Base-by-base conservation (phyloP, 2,113 vertebrate species). In the Apus apus region DNA sequence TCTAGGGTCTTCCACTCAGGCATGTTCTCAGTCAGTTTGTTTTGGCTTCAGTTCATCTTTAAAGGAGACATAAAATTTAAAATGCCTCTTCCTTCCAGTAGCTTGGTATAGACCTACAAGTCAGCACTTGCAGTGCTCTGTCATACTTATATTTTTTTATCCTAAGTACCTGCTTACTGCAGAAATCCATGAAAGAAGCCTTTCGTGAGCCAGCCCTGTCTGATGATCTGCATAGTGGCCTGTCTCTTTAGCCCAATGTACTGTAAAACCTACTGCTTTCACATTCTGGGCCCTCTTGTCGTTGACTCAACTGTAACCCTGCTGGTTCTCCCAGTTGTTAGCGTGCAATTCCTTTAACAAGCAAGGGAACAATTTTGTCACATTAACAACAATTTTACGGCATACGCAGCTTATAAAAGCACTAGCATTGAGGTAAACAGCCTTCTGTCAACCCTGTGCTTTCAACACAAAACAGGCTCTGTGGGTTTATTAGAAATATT, bases 401-500 rank as follows among this genome's bases (percentile, higher is more conserved):
- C 46, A 74, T 71, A 80, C 0, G 0, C 79, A 88, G 73, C 78
- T 96, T 95, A 84, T 88, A 88, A 92, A 95, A 95, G 56, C 66
- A 57, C 27, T 67, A 71, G 46, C 11, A n/a, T 38, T 46, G 72
- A 81, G 50, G 75, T 81, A 94, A 97, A 86, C 46, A 82, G 76
- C 40, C 51, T 88, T 93, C 89, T 67, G 85, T 91, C 70, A 96
- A 71, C 13, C 50, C 64, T 56, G 13, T 40, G 77, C 18, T 93
- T 94, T 78, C 50, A 77, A 85, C 54, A 88, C 50, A 84, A 91
- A 34, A 3, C 51, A 68, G 45, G 21, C 62, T 83, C 30, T 56
- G 34, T 30, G 58, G 46, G 61, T 95, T 92, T 97, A 92, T 95
- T 85, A 87, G 89, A 76, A 92, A 91, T 75, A 92, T 96, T 94